These are phyloP conservation scores for Agrilus cyanescens DNA, from an alignment of 2,888 invertebrate species.

Conservation along the genomic window DNA sequence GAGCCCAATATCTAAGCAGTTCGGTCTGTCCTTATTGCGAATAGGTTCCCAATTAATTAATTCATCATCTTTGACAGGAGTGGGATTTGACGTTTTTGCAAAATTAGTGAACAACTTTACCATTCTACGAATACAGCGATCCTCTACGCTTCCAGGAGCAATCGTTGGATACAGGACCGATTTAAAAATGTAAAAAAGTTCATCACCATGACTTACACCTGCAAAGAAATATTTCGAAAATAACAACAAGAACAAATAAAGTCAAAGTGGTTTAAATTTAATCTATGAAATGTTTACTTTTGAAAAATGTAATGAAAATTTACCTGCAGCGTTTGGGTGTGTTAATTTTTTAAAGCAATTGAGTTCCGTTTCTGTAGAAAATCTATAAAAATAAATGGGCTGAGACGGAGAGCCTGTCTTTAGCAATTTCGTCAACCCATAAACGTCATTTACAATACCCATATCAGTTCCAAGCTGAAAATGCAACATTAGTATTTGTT, in stretches of 20 bases:
- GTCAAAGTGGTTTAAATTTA: no score
- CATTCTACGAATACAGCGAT: conserved; percentile 15
- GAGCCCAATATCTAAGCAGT: conserved; percentile 23
- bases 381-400: conserved; percentile 5
- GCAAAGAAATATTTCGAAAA: background rate
- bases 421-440: background rate
- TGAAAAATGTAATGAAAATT: background rate
- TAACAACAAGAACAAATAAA: no score
- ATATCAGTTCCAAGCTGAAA: background rate
- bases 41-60: conserved; percentile 21
- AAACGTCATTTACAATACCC: no score
- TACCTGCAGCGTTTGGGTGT: background rate
- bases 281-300: no score
- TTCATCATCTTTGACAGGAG: conserved; percentile 8
- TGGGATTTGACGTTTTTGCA: conserved; percentile 21
- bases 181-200: conserved; percentile 22
- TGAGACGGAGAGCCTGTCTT: background rate
- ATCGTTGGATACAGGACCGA: conserved; percentile 11
- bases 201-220: conserved; percentile 23
- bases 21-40: conserved; percentile 12
- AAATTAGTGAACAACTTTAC: conserved; percentile 23
- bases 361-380: conserved; percentile 1
- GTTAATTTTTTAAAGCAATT: conserved; percentile 8
- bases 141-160: conserved; percentile 14
- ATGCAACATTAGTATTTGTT: no score